Evolutionary conservation across 2,888 invertebrate species (phyloP).

Genomic region (Athalia cordata): DNA sequence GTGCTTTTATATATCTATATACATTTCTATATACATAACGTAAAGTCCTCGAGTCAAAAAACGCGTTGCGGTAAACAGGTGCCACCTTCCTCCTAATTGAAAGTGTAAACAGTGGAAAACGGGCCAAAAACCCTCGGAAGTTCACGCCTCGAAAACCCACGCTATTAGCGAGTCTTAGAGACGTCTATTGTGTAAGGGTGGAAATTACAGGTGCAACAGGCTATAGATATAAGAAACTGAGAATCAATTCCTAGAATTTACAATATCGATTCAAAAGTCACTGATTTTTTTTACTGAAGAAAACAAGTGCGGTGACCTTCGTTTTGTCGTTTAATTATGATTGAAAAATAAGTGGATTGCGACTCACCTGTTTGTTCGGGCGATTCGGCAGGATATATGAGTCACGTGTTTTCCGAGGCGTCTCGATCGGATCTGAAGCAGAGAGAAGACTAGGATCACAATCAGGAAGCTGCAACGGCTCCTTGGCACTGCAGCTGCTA

Average conservation of each 20-base stretch:
- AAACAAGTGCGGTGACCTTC: no score
- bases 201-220: background rate
- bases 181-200: background rate
- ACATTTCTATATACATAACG: background rate
- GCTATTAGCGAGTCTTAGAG: background rate
- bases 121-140: background rate
- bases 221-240: no score
- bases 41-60: background rate
- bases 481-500: conserved; percentile 31
- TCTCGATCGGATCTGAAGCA: background rate
- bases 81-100: conserved; percentile 20
- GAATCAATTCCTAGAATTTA: no score
- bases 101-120: conserved; percentile 27
- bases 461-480: background rate
- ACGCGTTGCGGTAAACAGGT: conserved; percentile 40
- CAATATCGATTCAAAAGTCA: no score
- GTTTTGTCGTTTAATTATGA: no score
- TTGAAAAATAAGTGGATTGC: no score
- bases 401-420: background rate
- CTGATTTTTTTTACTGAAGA: no score
- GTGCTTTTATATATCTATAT: no score
- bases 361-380: background rate
- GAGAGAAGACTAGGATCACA: background rate
- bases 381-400: no score
- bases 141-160: conserved; percentile 2